Conservation (phyloP, 2,113 vertebrate genomes). For the Sebastes fasciatus region DNA sequence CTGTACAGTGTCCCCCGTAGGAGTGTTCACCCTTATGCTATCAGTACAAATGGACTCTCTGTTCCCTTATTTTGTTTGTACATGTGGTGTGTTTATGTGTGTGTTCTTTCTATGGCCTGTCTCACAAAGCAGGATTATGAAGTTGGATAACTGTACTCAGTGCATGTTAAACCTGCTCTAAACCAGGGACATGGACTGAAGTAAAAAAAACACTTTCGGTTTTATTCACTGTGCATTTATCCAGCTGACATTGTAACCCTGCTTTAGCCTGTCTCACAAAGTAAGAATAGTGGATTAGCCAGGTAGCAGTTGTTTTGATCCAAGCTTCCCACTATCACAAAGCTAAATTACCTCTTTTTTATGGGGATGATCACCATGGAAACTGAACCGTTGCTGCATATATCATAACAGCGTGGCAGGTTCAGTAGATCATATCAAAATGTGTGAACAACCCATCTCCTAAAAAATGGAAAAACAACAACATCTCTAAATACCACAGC, state of each 20-base stretch:
- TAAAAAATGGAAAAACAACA: background rate
- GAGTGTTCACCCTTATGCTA: conserved; percentile 22
- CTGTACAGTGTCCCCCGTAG: background rate
- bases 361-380: conserved; percentile 39
- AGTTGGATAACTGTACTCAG: conserved; percentile 57
- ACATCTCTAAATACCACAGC: background rate
- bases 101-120: conserved; percentile 39
- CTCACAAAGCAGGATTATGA: conserved; percentile 60
- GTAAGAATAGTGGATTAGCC: conserved; percentile 39
- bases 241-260: conserved; percentile 60
- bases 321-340: conserved; percentile 12
- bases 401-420: conserved; percentile 6
- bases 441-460: background rate
- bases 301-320: conserved; percentile 46
- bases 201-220: conserved; percentile 5
- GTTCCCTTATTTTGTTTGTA: conserved; percentile 52
- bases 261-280: conserved; percentile 62
- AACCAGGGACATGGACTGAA: conserved; percentile 31
- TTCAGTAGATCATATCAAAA: conserved; percentile 25
- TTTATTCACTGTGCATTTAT: conserved; percentile 46
- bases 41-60: conserved; percentile 38
- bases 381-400: conserved; percentile 28
- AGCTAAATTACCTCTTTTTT: conserved; percentile 1
- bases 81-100: conserved; percentile 51
- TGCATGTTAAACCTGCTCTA: conserved; percentile 33